Conservation (phyloP, 2,113 vertebrate genomes). For the Rhadina sibilatrix region DNA sequence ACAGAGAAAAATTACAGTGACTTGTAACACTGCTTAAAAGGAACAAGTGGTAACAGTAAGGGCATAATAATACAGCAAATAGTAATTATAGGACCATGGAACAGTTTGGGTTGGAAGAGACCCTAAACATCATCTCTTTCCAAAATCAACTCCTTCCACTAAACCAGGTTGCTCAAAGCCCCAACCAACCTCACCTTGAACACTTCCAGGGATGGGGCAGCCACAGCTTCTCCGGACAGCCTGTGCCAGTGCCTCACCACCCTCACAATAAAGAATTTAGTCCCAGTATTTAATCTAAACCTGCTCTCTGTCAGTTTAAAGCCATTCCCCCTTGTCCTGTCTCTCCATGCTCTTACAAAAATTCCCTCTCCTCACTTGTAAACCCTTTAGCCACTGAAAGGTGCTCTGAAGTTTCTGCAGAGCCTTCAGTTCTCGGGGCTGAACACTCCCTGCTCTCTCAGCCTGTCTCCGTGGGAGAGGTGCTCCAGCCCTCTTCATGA, state of each 20-base stretch:
- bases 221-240: neutral
- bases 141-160: neutral
- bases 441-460: neutral
- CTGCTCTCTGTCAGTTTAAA: neutral
- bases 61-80: neutral
- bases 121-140: neutral
- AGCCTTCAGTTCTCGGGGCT: neutral
- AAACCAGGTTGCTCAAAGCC: neutral
- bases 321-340: neutral
- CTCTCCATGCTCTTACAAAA: neutral
- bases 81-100: neutral
- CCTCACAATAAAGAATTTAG: neutral
- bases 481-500: neutral
- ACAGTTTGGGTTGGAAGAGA: neutral
- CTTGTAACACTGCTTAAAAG: neutral
- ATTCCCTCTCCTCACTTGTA: neutral
- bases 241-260: neutral
- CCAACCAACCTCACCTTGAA: neutral
- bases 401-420: neutral
- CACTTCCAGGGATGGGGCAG: neutral
- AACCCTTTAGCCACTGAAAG: neutral
- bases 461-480: neutral
- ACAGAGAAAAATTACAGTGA: neutral
- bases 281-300: neutral
- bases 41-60: neutral